phyloP scores from a whole-genome alignment of 1,140 invertebrate genomes.

The Scaptomyza hsui region DNA sequence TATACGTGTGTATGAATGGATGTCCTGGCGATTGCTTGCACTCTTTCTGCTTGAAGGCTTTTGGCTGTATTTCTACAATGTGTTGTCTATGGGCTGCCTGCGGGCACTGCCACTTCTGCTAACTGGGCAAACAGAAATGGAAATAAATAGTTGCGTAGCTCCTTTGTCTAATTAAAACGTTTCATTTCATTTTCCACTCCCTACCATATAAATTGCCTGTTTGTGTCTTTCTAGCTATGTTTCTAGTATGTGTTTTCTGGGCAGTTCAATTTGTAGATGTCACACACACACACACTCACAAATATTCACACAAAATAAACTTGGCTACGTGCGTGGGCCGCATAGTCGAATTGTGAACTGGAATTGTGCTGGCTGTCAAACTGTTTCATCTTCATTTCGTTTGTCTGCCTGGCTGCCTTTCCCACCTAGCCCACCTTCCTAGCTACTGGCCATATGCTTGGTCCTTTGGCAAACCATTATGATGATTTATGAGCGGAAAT shows the following conservation, averaged over 20 bases:
- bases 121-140: conserved; percentile 56
- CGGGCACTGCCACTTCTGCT: conserved; percentile 7
- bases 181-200: conserved; percentile 51
- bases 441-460: conserved; percentile 27
- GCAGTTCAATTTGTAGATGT: conserved; percentile 48
- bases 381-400: conserved; percentile 73
- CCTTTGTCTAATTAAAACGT: conserved; percentile 79
- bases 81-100: conserved; percentile 9
- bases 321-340: conserved; percentile 6
- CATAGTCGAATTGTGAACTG: conserved; percentile 16
- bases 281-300: conserved; percentile 38
- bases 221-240: neutral
- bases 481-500: conserved; percentile 79
- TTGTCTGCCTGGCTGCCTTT: conserved; percentile 19
- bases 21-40: conserved; percentile 28
- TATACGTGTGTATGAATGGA: neutral
- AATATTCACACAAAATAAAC: neutral
- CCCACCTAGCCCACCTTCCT: neutral
- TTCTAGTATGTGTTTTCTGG: neutral
- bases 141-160: conserved; percentile 80
- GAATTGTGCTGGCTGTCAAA: conserved; percentile 60
- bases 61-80: conserved; percentile 1
- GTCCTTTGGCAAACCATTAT: conserved; percentile 57
- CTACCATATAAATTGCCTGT: conserved; percentile 43
- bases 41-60: neutral